These are phyloP conservation scores for Actinostola sp. DNA, from an alignment of 92 coral and sea anemone species.

Conservation along the genomic window DNA sequence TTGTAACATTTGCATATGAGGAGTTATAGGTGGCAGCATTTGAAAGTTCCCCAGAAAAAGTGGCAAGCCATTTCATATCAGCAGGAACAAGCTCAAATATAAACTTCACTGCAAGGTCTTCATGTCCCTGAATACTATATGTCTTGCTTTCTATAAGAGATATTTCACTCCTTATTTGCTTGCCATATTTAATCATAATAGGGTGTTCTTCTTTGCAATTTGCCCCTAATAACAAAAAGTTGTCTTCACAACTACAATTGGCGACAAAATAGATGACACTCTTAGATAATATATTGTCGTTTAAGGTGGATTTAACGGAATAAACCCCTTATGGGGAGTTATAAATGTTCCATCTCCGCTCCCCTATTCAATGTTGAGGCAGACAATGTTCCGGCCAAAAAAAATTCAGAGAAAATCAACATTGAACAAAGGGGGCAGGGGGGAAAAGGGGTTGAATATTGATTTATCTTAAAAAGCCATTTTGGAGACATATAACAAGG, in stretches of 20 bases:
- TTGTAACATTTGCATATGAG: conserved; percentile 69
- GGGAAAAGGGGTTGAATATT: no score
- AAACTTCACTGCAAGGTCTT: conserved; percentile 50
- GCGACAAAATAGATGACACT: no score
- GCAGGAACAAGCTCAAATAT: conserved; percentile 72
- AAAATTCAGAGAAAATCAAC: no score
- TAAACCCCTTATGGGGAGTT: no score
- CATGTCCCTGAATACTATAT: conserved; percentile 58
- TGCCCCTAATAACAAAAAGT: conserved; percentile 50
- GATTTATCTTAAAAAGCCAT: no score
- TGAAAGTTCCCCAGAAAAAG: conserved; percentile 64
- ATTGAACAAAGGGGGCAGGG: no score
- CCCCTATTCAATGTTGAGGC: no score
- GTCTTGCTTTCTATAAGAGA: conserved; percentile 56
- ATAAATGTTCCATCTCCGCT: no score
- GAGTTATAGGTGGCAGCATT: conserved; percentile 52
- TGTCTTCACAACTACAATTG: conserved; percentile 72
- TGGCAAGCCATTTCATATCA: conserved; percentile 78
- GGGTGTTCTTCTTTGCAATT: conserved; percentile 55
- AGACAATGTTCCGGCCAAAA: no score
- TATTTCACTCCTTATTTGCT: conserved; percentile 63
- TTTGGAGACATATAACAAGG: no score
- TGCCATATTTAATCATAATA: conserved; percentile 64
- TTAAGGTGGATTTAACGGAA: no score
- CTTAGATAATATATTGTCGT: no score